A percentile compares a stretch with the other conserved stretches of the same genome.
These are phyloP conservation scores for Cephonodes hylas DNA, from an alignment of 2,888 invertebrate genomes.

Conservation along the genomic window DNA sequence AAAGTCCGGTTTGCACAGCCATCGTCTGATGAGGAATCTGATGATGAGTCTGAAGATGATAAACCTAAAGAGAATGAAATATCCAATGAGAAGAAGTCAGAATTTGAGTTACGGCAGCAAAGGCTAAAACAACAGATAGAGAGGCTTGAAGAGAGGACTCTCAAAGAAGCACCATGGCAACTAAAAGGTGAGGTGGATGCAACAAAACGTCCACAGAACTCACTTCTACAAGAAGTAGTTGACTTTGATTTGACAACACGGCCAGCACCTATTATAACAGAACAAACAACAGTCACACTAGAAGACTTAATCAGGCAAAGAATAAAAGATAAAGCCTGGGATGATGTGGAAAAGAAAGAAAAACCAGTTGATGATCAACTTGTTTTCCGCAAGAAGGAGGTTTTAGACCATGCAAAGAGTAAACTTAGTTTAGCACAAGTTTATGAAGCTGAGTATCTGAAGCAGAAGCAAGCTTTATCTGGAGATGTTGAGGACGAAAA, in stretches of 20 bases:
- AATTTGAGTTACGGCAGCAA: slow-evolving; percentile 88
- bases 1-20: slow-evolving; percentile 55
- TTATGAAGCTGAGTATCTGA: slow-evolving; percentile 93
- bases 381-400: slow-evolving; percentile 92
- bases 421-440: slow-evolving; percentile 96
- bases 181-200: slow-evolving; percentile 94
- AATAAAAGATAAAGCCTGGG: slow-evolving; percentile 96
- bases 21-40: slow-evolving; percentile 45
- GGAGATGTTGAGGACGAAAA: slow-evolving; percentile 81
- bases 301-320: slow-evolving; percentile 96
- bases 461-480: slow-evolving; percentile 82
- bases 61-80: slow-evolving; percentile 31
- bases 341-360: slow-evolving; percentile 93
- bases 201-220: slow-evolving; percentile 91
- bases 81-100: slow-evolving; percentile 78
- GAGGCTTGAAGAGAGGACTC: slow-evolving; percentile 85
- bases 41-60: slow-evolving; percentile 47
- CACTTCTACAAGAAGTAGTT: slow-evolving; percentile 93
- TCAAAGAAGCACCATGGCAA: slow-evolving; percentile 96
- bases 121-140: slow-evolving; percentile 85
- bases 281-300: slow-evolving; percentile 91
- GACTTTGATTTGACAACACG: slow-evolving; percentile 92
- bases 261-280: slow-evolving; percentile 95
- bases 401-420: slow-evolving; percentile 96
- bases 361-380: slow-evolving; percentile 91